Percentiles rank a stretch among this genome's conserved stretches.
These are phyloP conservation scores for Stegana nigrithorax DNA, from an alignment of 2,888 invertebrate species.

Conservation along the genomic window DNA sequence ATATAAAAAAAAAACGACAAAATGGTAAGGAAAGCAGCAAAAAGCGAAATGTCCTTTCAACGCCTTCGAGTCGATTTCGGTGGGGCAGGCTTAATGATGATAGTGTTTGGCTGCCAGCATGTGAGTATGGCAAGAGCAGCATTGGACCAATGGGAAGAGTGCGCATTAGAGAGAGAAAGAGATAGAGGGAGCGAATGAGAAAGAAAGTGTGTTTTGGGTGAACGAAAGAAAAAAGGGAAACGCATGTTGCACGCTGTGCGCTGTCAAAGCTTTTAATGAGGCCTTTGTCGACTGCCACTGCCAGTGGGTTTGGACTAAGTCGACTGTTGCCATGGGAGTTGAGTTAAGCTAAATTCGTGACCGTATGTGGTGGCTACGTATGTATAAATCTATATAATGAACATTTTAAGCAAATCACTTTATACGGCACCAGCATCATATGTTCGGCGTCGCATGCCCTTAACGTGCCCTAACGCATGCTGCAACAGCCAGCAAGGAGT, in stretches of 20 bases:
- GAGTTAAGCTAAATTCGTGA: no score
- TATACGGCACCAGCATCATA: constrained; percentile 19
- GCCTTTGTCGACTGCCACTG: constrained; percentile 14
- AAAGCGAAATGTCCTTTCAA: constrained; percentile 28
- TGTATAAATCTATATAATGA: constrained; percentile 21
- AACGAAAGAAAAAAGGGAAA: neutral
- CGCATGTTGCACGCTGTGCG: constrained; percentile 12
- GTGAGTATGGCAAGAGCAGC: no score
- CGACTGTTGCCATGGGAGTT: no score
- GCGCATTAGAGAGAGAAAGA: no score
- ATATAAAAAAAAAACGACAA: neutral
- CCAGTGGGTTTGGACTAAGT: neutral
- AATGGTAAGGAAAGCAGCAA: no score
- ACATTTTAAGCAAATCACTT: constrained; percentile 32
- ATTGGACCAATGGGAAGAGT: no score
- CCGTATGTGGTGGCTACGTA: neutral
- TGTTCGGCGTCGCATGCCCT: neutral
- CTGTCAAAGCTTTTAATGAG: constrained; percentile 30
- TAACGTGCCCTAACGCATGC: neutral
- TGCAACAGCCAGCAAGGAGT: no score
- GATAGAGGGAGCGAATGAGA: no score
- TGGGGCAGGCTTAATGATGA: no score
- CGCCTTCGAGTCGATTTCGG: no score
- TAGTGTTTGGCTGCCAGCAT: no score
- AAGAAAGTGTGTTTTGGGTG: no score